Base-by-base conservation (phyloP, 2,113 vertebrate species). In the Conger conger region DNA sequence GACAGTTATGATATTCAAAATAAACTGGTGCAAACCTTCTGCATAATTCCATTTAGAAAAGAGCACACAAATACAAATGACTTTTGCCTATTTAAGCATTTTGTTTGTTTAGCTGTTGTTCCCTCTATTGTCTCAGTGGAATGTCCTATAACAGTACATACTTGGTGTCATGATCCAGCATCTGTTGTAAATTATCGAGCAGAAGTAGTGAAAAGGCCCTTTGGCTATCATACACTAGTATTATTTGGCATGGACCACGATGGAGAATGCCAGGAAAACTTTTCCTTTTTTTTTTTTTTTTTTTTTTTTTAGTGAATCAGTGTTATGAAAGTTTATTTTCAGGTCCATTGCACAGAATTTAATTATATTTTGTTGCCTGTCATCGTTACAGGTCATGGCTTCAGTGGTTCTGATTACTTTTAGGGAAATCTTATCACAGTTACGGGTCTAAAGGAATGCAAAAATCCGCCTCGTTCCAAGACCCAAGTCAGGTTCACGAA, bases 111-210 rank as follows among this genome's bases (percentile, higher is more conserved):
- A 73, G 68, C 79, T 87, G 86, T 82, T 84, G 42, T 88, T 87
- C 86, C 86, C 50, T 33, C 80, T 78, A n/a, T 73, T 78, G 38
- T 79, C 84, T 87, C 83, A 85, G 57, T 35, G 86, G 79, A 79
- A 87, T 37, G 57, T n/a, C 85, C 42, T 82, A 35, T 45, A 57
- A 73, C 42, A 79, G 23, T 78, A 88, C 68, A 86, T 79, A 77
- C 27, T 86, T 89, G 86, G 42, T n/a, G 53, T 23, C 23, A 79
- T 50, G 45, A 77, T 79, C 15, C 82, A 57, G 53, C 85, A 88
- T 86, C 85, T 88, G 85, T 82, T 88, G 81, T 33, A 78, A 33
- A 86, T 88, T 88, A 87, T 38, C 84, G 9, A 87, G 50, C 84
- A 15, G n/a, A 36, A 76, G 60, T 81, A 76, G 60, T 81, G 45